phyloP scores from a whole-genome alignment of 2,888 invertebrate species.

The Drosophila anceps region DNA sequence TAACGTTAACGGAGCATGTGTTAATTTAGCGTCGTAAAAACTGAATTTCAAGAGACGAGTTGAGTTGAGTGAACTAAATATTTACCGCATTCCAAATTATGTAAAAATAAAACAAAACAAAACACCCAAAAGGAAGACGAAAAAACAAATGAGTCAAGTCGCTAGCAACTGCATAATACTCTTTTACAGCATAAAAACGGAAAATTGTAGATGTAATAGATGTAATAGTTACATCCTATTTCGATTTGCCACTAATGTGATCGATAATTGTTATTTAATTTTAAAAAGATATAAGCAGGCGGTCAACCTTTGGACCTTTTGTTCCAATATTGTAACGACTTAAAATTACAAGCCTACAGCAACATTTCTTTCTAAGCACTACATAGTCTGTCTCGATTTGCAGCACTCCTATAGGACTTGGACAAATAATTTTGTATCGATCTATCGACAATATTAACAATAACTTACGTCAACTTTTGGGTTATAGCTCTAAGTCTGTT shows the following conservation, averaged over 20 bases:
- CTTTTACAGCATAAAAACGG: neutral
- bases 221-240: too few relatives aligned
- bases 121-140: neutral
- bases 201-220: neutral
- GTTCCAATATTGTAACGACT: too few relatives aligned
- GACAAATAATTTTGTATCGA: too few relatives aligned
- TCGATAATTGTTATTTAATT: neutral
- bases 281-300: neutral
- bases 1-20: slow-evolving; percentile 73
- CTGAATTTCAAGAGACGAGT: slow-evolving; percentile 40
- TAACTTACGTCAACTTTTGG: too few relatives aligned
- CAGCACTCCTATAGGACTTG: too few relatives aligned
- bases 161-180: neutral
- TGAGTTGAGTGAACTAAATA: slow-evolving; percentile 56
- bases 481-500: too few relatives aligned
- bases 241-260: too few relatives aligned
- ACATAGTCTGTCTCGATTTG: too few relatives aligned
- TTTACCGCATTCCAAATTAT: slow-evolving; percentile 63
- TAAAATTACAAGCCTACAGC: too few relatives aligned
- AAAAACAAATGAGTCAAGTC: neutral
- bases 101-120: slow-evolving; percentile 65
- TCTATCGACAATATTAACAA: too few relatives aligned
- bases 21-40: slow-evolving; percentile 72
- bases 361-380: too few relatives aligned
- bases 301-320: neutral